Evolutionary conservation across 2,113 vertebrate species (phyloP), one percentile per base, ranked within the genome.

Genomic region (Hystrix brachyura): DNA sequence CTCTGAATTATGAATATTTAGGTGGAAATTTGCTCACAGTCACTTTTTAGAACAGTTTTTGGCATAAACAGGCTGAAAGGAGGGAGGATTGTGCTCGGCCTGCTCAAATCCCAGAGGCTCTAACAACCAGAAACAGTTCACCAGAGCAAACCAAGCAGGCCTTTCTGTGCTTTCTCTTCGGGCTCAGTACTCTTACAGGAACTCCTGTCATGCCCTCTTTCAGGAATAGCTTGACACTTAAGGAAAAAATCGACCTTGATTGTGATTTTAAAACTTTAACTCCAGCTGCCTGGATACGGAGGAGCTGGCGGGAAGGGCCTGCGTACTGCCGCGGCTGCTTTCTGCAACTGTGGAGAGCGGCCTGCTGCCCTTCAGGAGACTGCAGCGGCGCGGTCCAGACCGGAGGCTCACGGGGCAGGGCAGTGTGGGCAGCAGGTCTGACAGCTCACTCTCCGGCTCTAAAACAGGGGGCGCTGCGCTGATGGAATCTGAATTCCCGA

Each of bases 11-110:
- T 6, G 92, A 78, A 34, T 57, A 18, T 29, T 43, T 81, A 67
- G 93, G 53, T 89, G 67, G 87, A 93, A 91, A 59, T 85, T 71
- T 89, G 51, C 85, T 94, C 59, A 18, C 29, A 32, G 76, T 80
- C 91, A 79, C 76, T 79, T 84, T 79, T 91, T 57, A 62, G 48
- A 78, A 51, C 15, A 55, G 38, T 32, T n/a, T 80, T 79, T 82
- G 91, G 59, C 74, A 51, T 65, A 86, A 74, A 43, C 19, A 62
- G 57, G 19, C n/a, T 38, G 51, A 64, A 91, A 67, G 86, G 59
- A 81, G 5, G 87, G 62, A 19, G 14, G 62, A 19, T 1, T 15
- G 3, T 29, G 12, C 74, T 72, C 57, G 6, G 0, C 85, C 80
- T 64, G 46, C 78, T 60, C 62, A 7, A n/a, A 48, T 72, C 78